Evolutionary conservation across 2,888 invertebrate species (phyloP), one percentile per base, ranked within the genome.

Genomic region (Drosophila tanythrix): DNA sequence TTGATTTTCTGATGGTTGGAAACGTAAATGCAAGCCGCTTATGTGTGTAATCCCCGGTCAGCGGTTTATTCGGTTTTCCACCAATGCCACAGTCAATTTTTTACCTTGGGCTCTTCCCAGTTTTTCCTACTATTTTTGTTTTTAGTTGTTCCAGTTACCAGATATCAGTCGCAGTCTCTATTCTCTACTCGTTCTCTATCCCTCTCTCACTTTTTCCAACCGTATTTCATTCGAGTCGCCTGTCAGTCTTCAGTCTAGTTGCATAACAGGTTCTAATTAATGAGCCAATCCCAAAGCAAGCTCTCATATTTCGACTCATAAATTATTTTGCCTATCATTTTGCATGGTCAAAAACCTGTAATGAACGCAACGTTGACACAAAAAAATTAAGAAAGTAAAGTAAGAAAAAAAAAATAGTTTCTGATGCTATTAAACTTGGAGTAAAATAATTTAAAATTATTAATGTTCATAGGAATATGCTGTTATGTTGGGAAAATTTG

Each of bases 31-130:
- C 66, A 87, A 88, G 73, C 85, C 76, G 87, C 87, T 88, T 88
- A 86, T 67, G 48, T 71, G 59, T 75, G 87, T 86, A 86, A 86
- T 88, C 82, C 68, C 68, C 31, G 60, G 62, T 62, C 73, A 70
- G 70, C 69, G 84, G 87, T 67, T 88, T 81, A 78, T 83, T 61
- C 68, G 73, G 74, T 65, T 78, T 83, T 69, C 33, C 27, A 36
- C 60, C 48, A 62, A 60, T 62, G 62, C 58, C 31, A 51, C 69
- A 67, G 73, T 75, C 76, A 77, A 78, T 79, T 77, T 84, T 83
- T 62, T 82, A 73, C 65, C 58, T 73, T 57, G 18, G 10, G 21
- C 55, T 36, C 15, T 31, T 65, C 65, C 60, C 40, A 15, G 59
- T 25, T 11, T 63, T 53, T 33, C 15, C 11, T 31, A 36, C 11